A percentile compares a stretch with the other conserved stretches of the same genome.
Conservation (phyloP, 2,797 vertebrate genomes). For the Prionace glauca region DNA sequence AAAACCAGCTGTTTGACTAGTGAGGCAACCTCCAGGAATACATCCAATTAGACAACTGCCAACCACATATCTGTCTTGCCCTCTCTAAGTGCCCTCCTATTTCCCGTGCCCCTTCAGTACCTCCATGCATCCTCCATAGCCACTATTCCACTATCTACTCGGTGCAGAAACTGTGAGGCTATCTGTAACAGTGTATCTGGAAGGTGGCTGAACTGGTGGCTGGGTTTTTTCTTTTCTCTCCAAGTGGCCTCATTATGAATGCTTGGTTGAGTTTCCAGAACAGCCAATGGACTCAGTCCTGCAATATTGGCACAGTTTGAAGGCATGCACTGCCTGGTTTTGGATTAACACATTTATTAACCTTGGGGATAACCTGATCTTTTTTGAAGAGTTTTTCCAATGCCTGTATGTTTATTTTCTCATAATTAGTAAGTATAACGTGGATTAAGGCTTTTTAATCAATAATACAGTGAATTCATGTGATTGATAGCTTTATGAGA, state of each 20-base stretch:
- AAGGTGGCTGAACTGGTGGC: not conserved
- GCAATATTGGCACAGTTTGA: no score
- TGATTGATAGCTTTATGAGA: not conserved
- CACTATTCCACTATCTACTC: no score
- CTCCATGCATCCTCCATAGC: no score
- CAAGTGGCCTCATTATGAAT: no score
- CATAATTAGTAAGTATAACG: not conserved
- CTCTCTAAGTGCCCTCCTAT: not conserved
- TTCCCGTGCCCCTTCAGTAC: not conserved
- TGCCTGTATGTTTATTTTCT: not conserved
- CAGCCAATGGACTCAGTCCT: no score
- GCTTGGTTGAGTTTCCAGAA: no score
- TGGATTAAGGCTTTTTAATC: not conserved
- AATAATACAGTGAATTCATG: not conserved
- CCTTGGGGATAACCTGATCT: not conserved
- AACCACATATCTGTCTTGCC: not conserved
- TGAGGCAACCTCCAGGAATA: not conserved
- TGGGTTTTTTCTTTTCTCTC: no score
- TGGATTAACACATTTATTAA: no score
- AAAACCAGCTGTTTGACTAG: not conserved
- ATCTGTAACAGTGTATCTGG: not conserved
- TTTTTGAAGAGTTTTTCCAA: not conserved
- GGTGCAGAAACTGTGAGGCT: no score
- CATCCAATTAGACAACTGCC: not conserved
- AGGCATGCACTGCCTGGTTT: no score